Evolutionary conservation across 23 tunicate genomes (phyloP).

Genomic region (Halocynthia aurantium): DNA sequence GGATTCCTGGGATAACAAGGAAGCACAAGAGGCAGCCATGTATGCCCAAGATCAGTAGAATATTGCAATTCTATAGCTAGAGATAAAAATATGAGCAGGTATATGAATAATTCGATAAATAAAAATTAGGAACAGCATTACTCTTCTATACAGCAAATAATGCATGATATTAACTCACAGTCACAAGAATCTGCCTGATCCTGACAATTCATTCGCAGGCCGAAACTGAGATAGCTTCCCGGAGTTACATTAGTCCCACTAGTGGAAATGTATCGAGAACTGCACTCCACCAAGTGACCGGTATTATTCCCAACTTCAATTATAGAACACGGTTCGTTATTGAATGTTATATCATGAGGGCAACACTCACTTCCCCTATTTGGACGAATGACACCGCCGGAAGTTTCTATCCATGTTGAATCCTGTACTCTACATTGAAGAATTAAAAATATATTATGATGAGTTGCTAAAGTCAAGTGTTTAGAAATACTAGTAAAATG

Average conservation of each 20-base stretch:
- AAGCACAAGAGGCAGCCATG: conserved; percentile 46
- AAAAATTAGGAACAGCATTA: neutral
- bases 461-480: neutral
- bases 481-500: conserved; percentile 2
- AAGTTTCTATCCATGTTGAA: conserved; percentile 23
- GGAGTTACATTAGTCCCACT: conserved; percentile 42
- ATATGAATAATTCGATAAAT: neutral
- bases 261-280: conserved; percentile 36
- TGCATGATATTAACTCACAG: neutral
- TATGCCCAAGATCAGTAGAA: conserved; percentile 63
- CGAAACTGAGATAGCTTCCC: conserved; percentile 66
- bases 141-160: neutral
- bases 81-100: neutral
- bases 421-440: conserved; percentile 1
- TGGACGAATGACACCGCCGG: too few relatives aligned
- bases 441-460: neutral
- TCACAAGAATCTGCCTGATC: conserved; percentile 2
- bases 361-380: too few relatives aligned
- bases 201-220: conserved; percentile 23
- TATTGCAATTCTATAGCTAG: conserved; percentile 45
- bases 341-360: too few relatives aligned
- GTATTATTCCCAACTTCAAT: conserved; percentile 33
- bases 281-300: conserved; percentile 28
- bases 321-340: neutral
- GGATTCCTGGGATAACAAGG: conserved; percentile 30